Evolutionary conservation across 2,888 invertebrate species (phyloP), one percentile per base, ranked within the genome.

Genomic region (Netelia virgata): DNA sequence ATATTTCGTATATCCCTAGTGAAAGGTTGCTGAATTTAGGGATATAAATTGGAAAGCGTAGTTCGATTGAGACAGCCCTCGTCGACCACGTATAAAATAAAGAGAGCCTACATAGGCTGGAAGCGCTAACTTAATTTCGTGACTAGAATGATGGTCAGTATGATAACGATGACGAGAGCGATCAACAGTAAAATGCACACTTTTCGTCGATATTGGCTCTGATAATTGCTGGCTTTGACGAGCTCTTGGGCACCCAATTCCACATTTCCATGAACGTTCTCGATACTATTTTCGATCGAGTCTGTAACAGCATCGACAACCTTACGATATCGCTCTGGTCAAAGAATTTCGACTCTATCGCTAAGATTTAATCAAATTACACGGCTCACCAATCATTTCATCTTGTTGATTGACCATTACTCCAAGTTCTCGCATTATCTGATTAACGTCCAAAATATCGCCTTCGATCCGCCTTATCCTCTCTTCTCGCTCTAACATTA

Each of bases 211-310:
- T 96, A 96, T 91, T 95, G 95, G 92, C 96, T 96, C 94, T 97
- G 97, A 94, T 97, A 96, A 88, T 96, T 95, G 47, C 96, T 96
- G 18, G 98, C 98, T 93, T 97, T 97, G n/a, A 96, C 94, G 59
- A 98, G 93, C 90, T 98, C 96, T 86, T 96, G 96, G 6, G 95
- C 95, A 0, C 97, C 98, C n/a, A 96, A 94, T 92, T 97, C 97
- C 3, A 98, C 97, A 89, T 97, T 95, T 1, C 95, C 95, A 73
- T 96, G 95, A 0, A 97, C 96, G 82, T 95, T 95, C 90, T 97
- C 97, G 90, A 98, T 96, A 94, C 96, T 96, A 89, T 95, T 96
- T 93, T 98, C 98, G 88, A 98, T 97, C 6, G 96, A 96, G 93
- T 97, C 98, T 98, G 94, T 23, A 94, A 94, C 85, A 87, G 1